A percentile compares a stretch with the other conserved stretches of the same genome.
Conservation (phyloP, 1,140 invertebrate genomes). For the Pantala flavescens region DNA sequence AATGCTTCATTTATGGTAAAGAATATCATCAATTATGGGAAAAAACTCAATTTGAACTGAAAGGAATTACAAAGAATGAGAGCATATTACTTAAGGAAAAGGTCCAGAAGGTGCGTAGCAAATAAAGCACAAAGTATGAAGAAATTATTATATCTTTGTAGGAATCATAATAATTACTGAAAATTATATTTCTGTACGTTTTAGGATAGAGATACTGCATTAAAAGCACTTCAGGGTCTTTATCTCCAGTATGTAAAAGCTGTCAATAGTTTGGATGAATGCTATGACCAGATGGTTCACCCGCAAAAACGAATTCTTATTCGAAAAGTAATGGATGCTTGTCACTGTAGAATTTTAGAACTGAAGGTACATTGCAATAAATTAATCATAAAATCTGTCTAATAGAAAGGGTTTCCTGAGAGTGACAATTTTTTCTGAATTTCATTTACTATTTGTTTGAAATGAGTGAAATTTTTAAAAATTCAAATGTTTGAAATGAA, state of each 20-base stretch:
- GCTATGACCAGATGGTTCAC: conserved; percentile 84
- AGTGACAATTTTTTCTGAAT: no score
- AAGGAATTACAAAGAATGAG: conserved; percentile 51
- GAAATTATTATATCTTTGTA: not conserved
- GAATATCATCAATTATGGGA: conserved; percentile 46
- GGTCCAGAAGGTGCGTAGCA: conserved; percentile 46
- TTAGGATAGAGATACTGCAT: conserved; percentile 12
- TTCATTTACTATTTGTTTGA: no score
- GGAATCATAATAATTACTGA: not conserved
- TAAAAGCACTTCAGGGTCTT: conserved; percentile 42
- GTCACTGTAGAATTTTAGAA: conserved; percentile 57
- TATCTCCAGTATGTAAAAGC: conserved; percentile 72
- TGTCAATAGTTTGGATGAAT: conserved; percentile 61
- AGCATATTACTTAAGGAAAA: conserved; percentile 49
- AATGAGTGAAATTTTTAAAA: no score
- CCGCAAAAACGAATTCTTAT: conserved; percentile 81
- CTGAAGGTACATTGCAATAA: conserved; percentile 30
- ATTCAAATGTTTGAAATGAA: no score
- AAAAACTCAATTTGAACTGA: conserved; percentile 48
- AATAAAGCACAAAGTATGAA: conserved; percentile 36
- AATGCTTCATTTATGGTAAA: not conserved
- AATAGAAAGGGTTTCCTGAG: no score
- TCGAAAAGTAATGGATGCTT: conserved; percentile 64
- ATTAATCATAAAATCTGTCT: no score
- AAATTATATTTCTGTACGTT: no score